Base-by-base conservation (phyloP, 1,140 invertebrate species). In the Brachionus plicatilis region DNA sequence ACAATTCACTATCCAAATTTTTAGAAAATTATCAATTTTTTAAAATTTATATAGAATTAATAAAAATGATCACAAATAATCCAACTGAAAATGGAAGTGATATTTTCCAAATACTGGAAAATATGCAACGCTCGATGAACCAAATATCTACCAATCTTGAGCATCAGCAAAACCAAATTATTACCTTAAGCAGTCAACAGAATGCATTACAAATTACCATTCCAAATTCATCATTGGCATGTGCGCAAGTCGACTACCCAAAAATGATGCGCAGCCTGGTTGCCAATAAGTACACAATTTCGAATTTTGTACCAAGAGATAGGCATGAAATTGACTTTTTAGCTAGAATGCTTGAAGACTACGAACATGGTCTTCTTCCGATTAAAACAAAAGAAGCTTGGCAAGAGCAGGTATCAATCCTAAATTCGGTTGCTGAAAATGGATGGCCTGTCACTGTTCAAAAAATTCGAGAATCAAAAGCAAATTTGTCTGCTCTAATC, bases 241-340 rank as follows among this genome's bases (percentile, higher is more conserved):
- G 37, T 72, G 37, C 7, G 1, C 68, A 41, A 43, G 37, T 11
- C 3, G 17, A 72, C 24, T 72, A 41, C 6, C 11, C 33, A 43
- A 24, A 4, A 3, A 41, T 72, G 7, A 41, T 72, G 29, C 11
- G 68, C 0, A 1, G 9, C 1, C 24, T 72, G 12, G 8, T 41
- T 5, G 37, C 12, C 20, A 20, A 8, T 2, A 72, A 72, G 43
- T 41, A 17, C 43, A 9, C 33, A 72, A 72, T 17, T 43, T 14
- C 33, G 43, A 47, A 47, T 20, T 72, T 72, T 72, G 68, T 72
- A 0, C 33, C 68, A 3, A 14, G 68, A 11, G 68, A 72, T 20
- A 37, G 37, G 20, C 68, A 72, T 43, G 68, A 72, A 9, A 41
- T 72, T 17, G 68, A 72, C 43, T 72, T 72, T 72, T 72, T 72